A percentile compares a stretch with the other conserved stretches of the same genome.
phyloP scores from a whole-genome alignment of 2,888 invertebrate species.

The Phania funesta region DNA sequence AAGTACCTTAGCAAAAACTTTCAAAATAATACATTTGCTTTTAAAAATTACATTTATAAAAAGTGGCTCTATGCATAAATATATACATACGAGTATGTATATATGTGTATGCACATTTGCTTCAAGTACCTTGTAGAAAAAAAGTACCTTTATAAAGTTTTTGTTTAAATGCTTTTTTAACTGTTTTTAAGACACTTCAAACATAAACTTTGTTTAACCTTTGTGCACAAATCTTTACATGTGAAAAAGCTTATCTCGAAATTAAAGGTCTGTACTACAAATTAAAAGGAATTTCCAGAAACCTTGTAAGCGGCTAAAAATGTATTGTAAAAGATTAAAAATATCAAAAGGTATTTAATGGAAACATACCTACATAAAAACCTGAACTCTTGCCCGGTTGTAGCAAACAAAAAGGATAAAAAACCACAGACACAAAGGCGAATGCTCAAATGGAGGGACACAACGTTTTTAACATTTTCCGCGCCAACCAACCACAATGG shows the following conservation, averaged over 20 bases:
- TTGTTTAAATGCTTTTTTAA: no score
- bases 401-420: conserved; percentile 37
- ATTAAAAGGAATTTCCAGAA: background rate
- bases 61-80: background rate
- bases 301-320: background rate
- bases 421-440: background rate
- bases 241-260: background rate
- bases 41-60: background rate
- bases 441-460: background rate
- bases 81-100: no score
- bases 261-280: background rate
- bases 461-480: conserved; percentile 35
- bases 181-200: no score
- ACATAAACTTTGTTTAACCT: no score
- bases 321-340: conserved; percentile 20
- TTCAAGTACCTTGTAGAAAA: no score
- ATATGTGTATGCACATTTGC: no score
- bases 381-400: background rate
- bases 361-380: conserved; percentile 14
- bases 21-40: no score
- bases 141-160: no score
- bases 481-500: conserved; percentile 58
- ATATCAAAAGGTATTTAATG: conserved; percentile 23
- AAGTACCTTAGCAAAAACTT: no score
- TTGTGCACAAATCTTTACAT: background rate